Evolutionary conservation across 2,797 vertebrate genomes (phyloP).

Genomic region (Cetoscarus ocellatus): DNA sequence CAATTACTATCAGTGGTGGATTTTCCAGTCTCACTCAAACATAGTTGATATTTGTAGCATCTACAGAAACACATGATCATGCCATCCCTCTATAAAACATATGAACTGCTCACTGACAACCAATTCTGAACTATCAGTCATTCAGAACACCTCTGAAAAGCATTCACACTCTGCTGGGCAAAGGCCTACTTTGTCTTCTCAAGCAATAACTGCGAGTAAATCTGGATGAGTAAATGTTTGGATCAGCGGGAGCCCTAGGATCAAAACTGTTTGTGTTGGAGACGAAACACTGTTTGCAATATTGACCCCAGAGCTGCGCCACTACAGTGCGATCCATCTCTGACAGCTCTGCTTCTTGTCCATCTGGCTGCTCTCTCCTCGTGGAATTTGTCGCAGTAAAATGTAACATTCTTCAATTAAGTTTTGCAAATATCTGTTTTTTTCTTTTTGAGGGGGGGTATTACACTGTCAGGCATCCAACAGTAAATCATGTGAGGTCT

Average conservation of each 20-base stretch:
- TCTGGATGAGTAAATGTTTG: constrained; percentile 75
- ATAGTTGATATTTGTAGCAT: no score
- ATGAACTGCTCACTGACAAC: constrained; percentile 45
- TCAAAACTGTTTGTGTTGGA: constrained; percentile 74
- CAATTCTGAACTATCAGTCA: constrained; percentile 54
- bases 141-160: constrained; percentile 41
- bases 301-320: constrained; percentile 61
- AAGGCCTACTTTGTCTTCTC: constrained; percentile 45
- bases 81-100: constrained; percentile 12
- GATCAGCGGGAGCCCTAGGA: constrained; percentile 60
- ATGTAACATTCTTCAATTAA: constrained; percentile 32
- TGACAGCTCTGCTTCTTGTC: constrained; percentile 39
- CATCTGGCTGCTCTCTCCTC: constrained; percentile 32
- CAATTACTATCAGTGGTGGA: no score
- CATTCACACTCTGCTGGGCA: constrained; percentile 17
- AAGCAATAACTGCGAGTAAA: constrained; percentile 61
- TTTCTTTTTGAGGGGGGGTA: not conserved
- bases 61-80: no score
- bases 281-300: constrained; percentile 64
- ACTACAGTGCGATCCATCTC: constrained; percentile 47
- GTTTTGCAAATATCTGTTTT: constrained; percentile 46
- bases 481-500: constrained; percentile 29
- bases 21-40: no score
- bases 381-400: constrained; percentile 36
- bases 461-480: constrained; percentile 27